Base-by-base conservation (phyloP, 1,140 invertebrate species). In the Octopus sinensis region DNA sequence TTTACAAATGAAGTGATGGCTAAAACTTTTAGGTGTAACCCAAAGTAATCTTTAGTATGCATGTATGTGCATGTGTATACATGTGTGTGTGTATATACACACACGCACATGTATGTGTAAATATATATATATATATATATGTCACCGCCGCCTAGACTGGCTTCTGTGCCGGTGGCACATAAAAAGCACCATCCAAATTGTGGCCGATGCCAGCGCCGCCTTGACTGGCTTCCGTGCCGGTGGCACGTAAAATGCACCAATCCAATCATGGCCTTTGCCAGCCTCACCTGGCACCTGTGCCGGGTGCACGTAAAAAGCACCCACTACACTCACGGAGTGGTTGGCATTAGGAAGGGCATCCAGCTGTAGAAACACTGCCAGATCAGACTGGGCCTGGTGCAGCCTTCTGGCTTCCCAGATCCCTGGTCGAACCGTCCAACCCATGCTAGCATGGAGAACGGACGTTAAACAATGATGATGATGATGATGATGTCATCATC, bases 61-160 rank as follows among this genome's bases (percentile, higher is more conserved):
- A 53, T 77, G 52, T 43, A 6, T 53, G 75, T 76, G 17, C n/a
- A 51, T 76, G 75, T 76, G 9, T 54, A 53, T 9, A 30, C 12
- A 53, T 53, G 30, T 53, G 43, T 54, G 71, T 54, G 75, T 81
- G 17, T 81, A 6, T 6, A 6, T 17, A 53, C 30, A 77, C 4
- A 3, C n/a, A n/a, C n/a, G 43, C 51, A 68, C 0, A 52, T 76
- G 23, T n/a, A 10, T 9, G 71, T 75, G 53, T 43, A 5, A 53
- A 54, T 51, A 53, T 75, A n/a, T 53, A 52, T 80, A 13, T 76
- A 53, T 80, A 13, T 53, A 10, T 80, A 54, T 80, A 54, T 80
- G 30, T 12, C 43, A 76, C 75, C 9, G 43, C 7, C 7, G 75
- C 75, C n/a, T n/a, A n/a, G n/a, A n/a, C n/a, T n/a, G n/a, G n/a